phyloP scores from a whole-genome alignment of 2,113 vertebrate genomes.

The Pteronura brasiliensis region DNA sequence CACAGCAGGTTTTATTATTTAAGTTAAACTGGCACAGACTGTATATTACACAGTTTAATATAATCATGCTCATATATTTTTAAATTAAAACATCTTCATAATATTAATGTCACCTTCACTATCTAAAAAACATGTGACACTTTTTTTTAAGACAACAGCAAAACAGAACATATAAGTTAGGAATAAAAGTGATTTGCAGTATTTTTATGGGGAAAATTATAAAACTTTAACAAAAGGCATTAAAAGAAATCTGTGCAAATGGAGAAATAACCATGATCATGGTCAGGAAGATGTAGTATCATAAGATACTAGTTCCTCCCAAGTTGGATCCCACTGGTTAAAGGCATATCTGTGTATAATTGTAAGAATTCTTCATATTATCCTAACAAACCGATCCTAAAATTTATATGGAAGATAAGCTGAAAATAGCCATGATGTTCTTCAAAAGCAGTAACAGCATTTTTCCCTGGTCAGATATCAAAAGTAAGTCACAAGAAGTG shows the following conservation, averaged over 20 bases:
- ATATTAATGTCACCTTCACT: neutral
- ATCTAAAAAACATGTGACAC: neutral
- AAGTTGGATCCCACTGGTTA: neutral
- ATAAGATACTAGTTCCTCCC: neutral
- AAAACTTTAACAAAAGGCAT: neutral
- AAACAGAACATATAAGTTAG: neutral
- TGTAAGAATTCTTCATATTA: neutral
- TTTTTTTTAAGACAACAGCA: neutral
- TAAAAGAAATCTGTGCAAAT: neutral
- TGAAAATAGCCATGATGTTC: neutral
- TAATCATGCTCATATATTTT: conserved; percentile 38
- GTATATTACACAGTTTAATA: conserved; percentile 62
- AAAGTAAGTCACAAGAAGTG: neutral
- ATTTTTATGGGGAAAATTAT: neutral
- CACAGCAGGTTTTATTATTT: conserved; percentile 9
- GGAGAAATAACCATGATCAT: neutral
- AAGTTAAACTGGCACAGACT: conserved; percentile 26
- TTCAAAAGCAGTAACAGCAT: neutral
- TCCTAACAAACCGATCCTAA: neutral
- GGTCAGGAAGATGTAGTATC: neutral
- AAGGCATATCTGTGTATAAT: neutral
- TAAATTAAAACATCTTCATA: conserved; percentile 46
- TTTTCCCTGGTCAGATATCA: neutral
- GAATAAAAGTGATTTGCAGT: neutral
- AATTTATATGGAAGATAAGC: neutral